Base-by-base conservation (phyloP, 1,140 invertebrate species). In the Tetragnatha versicolor region DNA sequence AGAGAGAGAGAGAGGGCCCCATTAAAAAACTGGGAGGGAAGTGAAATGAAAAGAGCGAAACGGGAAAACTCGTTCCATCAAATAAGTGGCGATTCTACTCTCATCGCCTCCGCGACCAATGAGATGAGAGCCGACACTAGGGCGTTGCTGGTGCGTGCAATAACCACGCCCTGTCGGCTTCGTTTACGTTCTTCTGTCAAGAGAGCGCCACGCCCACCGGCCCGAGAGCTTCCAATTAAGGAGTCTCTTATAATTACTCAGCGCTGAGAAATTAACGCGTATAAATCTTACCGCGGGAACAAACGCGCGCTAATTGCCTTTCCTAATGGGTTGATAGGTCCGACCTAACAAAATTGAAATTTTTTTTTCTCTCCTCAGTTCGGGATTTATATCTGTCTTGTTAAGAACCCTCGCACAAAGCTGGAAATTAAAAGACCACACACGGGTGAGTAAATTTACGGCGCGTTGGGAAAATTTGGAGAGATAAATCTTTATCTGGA, bases 231-330 rank as follows among this genome's bases (percentile, higher is more conserved):
- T 63, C 72, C 58, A 75, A 75, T 75, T 75, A 63, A 75, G 47
- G 35, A 63, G n/a, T 25, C 39, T 61, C 49, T 75, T 75, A 75
- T 75, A 75, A 75, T 75, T 75, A 75, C 72, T 75, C 72, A 63
- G 72, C 35, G 72, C 27, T 63, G 72, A 75, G 72, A 75, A 75
- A 75, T 75, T 75, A 75, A 75, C 9, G 35, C 5, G 53, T n/a
- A 72, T 72, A 72, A 72, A 72, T 72, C 51, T 72, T 72, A 53
- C n/a, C 27, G 12, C 49, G 6, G 33, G 20, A 75, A 63, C n/a
- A 51, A 45, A 29, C 7, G 29, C 3, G 10, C 22, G 39, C 29
- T 75, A 75, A 75, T 75, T 61, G 29, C 58, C 45, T 63, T 63
- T 58, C 14, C 42, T 75, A 75, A 75, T 75, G 39, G 69, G 35